Conservation (phyloP, 2,797 vertebrate genomes). For the Cynodonichthys magdalenae region DNA sequence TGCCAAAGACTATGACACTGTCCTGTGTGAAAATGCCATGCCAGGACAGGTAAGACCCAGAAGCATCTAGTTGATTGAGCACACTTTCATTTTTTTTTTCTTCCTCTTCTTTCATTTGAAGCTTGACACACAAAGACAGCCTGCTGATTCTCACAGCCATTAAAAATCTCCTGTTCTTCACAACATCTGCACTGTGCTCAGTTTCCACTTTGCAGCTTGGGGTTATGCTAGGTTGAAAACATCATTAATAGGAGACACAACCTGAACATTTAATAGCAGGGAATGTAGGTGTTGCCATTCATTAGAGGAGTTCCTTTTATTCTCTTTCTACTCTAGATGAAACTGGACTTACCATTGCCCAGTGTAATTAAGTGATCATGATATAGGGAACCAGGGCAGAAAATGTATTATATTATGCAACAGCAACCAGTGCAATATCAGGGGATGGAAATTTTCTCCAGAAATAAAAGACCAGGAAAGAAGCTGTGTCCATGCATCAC, state of each 20-base stretch:
- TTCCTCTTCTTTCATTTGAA: conserved; percentile 27
- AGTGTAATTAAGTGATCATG: conserved; percentile 55
- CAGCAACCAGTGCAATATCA: conserved; percentile 30
- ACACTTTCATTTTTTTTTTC: conserved; percentile 12
- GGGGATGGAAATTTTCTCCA: conserved; percentile 17
- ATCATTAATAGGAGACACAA: conserved; percentile 61
- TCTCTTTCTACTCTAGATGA: conserved; percentile 38
- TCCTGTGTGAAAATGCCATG: conserved; percentile 90
- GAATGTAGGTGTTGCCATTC: conserved; percentile 50
- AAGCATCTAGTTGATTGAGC: conserved; percentile 18
- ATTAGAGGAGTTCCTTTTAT: conserved; percentile 52
- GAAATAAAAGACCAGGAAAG: conserved; percentile 14
- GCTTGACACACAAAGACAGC: conserved; percentile 52
- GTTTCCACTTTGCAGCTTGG: conserved; percentile 36
- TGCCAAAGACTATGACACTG: conserved; percentile 92
- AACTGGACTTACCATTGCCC: neutral
- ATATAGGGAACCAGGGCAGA: conserved; percentile 26
- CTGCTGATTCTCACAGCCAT: conserved; percentile 58
- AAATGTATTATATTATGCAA: conserved; percentile 32
- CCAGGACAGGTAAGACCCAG: conserved; percentile 87
- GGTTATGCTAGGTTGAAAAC: conserved; percentile 50
- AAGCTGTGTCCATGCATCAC: conserved; percentile 24
- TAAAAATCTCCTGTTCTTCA: conserved; percentile 51
- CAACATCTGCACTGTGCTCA: conserved; percentile 40
- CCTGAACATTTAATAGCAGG: conserved; percentile 51